These are phyloP conservation scores for Acanthurus lineatus DNA, from an alignment of 2,797 vertebrate species.

Conservation along the genomic window DNA sequence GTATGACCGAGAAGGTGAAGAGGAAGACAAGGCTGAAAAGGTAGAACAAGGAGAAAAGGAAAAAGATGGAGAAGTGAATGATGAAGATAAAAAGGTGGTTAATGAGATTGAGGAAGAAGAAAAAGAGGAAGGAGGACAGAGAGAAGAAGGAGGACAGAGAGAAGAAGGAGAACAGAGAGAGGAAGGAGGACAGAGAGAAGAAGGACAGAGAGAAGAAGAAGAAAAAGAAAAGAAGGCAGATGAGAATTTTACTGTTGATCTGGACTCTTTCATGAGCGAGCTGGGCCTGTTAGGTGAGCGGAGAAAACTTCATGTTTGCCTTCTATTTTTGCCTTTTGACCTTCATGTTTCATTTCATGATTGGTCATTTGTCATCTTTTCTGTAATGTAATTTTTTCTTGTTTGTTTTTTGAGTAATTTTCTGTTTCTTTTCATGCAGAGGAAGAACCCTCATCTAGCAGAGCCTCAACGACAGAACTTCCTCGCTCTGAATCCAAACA, in stretches of 20 bases:
- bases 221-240: constrained; percentile 20
- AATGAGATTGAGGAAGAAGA: constrained; percentile 2
- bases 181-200: constrained; percentile 29
- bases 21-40: neutral
- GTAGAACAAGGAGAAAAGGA: constrained; percentile 1
- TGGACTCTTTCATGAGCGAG: constrained; percentile 75
- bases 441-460: constrained; percentile 47
- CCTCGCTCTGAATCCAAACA: constrained; percentile 51
- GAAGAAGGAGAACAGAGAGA: constrained; percentile 11
- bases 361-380: neutral
- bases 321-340: neutral
- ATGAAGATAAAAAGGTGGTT: neutral
- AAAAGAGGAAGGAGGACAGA: constrained; percentile 29
- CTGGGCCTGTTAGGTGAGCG: constrained; percentile 77
- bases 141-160: constrained; percentile 14
- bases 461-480: constrained; percentile 36
- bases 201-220: constrained; percentile 25
- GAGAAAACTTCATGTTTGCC: neutral
- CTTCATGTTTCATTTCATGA: neutral
- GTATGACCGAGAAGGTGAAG: constrained; percentile 3
- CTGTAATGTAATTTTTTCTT: neutral
- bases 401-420: neutral
- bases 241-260: constrained; percentile 58
- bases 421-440: constrained; percentile 59
- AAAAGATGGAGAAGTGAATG: constrained; percentile 7